Base-by-base conservation (phyloP, 2,888 invertebrate species). In the Masnerella sp. region DNA sequence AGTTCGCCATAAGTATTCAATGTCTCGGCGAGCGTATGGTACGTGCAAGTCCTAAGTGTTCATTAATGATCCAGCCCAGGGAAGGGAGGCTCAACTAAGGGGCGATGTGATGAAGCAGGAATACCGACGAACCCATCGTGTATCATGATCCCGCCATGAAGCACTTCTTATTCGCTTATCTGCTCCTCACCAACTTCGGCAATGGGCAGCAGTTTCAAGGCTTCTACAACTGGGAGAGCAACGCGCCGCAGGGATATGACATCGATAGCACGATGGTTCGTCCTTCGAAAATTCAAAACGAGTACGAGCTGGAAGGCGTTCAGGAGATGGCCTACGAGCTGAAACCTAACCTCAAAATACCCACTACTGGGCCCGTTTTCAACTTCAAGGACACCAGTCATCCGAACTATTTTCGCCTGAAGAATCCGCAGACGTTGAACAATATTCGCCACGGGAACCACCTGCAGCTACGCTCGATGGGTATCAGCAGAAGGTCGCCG, bases 401-500 rank as follows among this genome's bases (percentile, higher is more conserved):
- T 22, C 43, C 61, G 20, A 51, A 71, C 40, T 54, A 34, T 14
- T 40, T 56, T 47, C 61, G 56, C 12, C 56, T 61, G 40, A 62
- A 77, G 28, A 72, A 49, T 51, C 40, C 61, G 9, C 42, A 68
- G 18, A 61, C 28, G 12, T 61, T 65, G 15, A 72, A 69, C 30
- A 65, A 59, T 15, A 70, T 73, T 12, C 51, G 76, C 15, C 76
- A 76, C 30, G 72, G 73, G 1, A 70, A 68, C 30, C 65, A 65
- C 22, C 15, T 67, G 25, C 76, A 76, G 28, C 15, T 65, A 1
- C 38, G 64, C 32, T 61, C 76, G 9, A 74, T 51, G 51, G 52
- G 69, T 4, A 47, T 68, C 1, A 74, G 62, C 9, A 56, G 80
- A 82, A 69, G 89, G 88, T 65, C 68, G 11, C 42, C 56, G 0